phyloP scores from a whole-genome alignment of 2,113 vertebrate species.

The Lathamus discolor region DNA sequence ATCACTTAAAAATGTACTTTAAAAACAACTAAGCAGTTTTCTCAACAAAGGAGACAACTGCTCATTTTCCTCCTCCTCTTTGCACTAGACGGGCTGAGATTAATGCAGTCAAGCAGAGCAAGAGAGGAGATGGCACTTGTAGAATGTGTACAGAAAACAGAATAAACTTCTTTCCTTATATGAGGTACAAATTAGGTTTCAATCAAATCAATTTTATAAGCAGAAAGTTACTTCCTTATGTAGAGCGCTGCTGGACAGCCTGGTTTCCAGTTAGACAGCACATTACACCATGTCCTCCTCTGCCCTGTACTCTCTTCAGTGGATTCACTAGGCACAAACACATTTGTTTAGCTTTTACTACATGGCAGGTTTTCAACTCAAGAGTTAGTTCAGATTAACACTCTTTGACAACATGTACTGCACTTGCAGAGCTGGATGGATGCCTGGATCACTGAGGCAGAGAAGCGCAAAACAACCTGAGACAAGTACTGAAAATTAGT shows the following conservation, averaged over 20 bases:
- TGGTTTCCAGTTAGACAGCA: neutral
- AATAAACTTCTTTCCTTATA: neutral
- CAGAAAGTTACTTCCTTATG: neutral
- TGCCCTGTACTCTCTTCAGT: neutral
- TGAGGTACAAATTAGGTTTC: neutral
- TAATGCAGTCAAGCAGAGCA: neutral
- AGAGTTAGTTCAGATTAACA: neutral
- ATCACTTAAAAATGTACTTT: slow-evolving; percentile 15
- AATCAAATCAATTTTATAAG: neutral
- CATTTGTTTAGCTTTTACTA: neutral
- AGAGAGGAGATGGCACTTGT: neutral
- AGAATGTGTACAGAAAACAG: neutral
- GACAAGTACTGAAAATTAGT: neutral
- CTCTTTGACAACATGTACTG: neutral
- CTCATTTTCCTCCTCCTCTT: neutral
- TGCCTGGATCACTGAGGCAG: neutral
- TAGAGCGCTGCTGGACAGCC: neutral
- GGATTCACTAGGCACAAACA: neutral
- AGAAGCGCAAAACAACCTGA: neutral
- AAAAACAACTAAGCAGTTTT: neutral
- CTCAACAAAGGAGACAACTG: neutral
- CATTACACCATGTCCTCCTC: neutral
- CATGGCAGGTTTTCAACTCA: neutral
- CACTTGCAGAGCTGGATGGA: neutral
- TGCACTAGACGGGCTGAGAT: neutral